Base-by-base conservation (phyloP, 2,113 vertebrate species). In the Aegotheles bennettii region DNA sequence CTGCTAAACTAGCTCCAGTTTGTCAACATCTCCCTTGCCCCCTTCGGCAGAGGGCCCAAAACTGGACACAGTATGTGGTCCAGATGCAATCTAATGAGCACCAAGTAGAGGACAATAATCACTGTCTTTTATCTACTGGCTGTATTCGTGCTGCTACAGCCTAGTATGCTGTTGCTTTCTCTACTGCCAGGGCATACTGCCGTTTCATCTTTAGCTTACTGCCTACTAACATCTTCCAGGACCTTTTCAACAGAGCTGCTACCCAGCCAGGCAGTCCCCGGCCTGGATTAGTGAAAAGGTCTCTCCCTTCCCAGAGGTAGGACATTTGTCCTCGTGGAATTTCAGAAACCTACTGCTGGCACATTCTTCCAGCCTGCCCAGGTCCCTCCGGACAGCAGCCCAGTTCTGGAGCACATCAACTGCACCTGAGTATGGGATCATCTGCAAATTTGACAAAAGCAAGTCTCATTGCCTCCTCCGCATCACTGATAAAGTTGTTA, bases 401-500 rank as follows among this genome's bases (percentile, higher is more conserved):
- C 35, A 64, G 40, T 33, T 71, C 48, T 73, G 63, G 92, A 57
- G 51, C 12, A 36, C 28, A 84, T 61, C 64, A 90, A 7, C 28
- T 54, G 18, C 16, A 82, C 13, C 10, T 33, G 20, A 63, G 28
- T 40, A 76, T 11, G 21, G 42, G 38, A 73, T 68, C 18, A 36
- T 5, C 24, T 53, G 59, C 24, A 54, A 48, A 54, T 53, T 2
- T 48, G 42, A 76, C 31, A 63, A 80, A 87, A 77, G 16, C n/a
- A 71, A 67, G 18, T 7, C 18, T 43, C 0, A 0, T 15, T 59
- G 35, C 69, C 31, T 61, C 57, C 38, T 63, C 43, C 54, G 68
- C 43, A 63, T 48, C 59, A 61, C 0, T 43, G 28, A 59, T 24
- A 40, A 48, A 84, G 33, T 0, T 51, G 35, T 75, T 50, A 50